phyloP scores from a whole-genome alignment of 2,888 invertebrate species.

The Alcis repandata region DNA sequence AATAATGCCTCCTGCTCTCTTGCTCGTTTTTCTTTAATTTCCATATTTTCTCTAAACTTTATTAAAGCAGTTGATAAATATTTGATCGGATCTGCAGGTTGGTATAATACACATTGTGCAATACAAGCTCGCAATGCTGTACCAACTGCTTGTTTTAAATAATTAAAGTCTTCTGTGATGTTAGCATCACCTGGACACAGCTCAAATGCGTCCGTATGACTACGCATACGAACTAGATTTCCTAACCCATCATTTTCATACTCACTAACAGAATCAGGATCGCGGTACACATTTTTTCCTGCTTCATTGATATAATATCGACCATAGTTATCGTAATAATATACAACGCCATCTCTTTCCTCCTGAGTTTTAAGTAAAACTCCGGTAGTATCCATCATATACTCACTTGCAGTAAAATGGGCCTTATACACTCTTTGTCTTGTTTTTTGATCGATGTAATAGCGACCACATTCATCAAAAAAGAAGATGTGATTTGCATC shows the following conservation, averaged over 20 bases:
- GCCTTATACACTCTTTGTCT: conserved; percentile 78
- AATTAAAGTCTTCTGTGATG: conserved; percentile 78
- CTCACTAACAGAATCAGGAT: conserved; percentile 72
- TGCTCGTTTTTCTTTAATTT: conserved; percentile 66
- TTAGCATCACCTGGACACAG: conserved; percentile 73
- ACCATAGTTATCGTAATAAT: conserved; percentile 77
- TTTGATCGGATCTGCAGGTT: conserved; percentile 79
- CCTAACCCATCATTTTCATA: conserved; percentile 82
- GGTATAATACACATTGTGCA: conserved; percentile 73
- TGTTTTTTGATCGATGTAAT: conserved; percentile 68
- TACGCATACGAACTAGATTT: conserved; percentile 79
- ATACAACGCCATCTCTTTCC: conserved; percentile 69
- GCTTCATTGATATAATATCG: conserved; percentile 74
- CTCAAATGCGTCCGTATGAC: conserved; percentile 70
- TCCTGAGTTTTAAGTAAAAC: conserved; percentile 75
- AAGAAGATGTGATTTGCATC: conserved; percentile 72
- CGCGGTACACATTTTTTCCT: conserved; percentile 79
- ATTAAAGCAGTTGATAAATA: conserved; percentile 69
- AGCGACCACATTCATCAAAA: conserved; percentile 81
- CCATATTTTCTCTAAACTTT: conserved; percentile 75
- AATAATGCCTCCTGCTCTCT: conserved; percentile 70
- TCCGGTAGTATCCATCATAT: conserved; percentile 77
- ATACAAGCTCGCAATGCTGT: conserved; percentile 74
- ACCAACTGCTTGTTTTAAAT: conserved; percentile 74
- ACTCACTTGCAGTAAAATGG: conserved; percentile 74